A percentile compares a stretch with the other conserved stretches of the same genome.
These are phyloP conservation scores for Podabrus alpinus DNA, from an alignment of 2,888 invertebrate genomes.

Conservation along the genomic window DNA sequence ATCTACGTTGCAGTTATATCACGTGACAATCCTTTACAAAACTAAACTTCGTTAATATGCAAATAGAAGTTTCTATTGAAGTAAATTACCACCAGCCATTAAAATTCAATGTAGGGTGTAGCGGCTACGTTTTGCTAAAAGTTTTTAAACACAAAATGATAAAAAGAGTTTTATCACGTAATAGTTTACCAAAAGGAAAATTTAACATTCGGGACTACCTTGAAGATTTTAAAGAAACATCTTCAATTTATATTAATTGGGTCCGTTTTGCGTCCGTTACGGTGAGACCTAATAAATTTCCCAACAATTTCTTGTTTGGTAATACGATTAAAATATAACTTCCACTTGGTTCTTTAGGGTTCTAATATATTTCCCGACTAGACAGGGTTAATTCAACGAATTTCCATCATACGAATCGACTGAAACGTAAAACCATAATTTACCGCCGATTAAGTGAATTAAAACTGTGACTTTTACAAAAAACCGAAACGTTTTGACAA, in stretches of 20 bases:
- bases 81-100: constrained; percentile 31
- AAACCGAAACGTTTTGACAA: background rate
- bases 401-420: background rate
- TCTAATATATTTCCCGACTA: background rate
- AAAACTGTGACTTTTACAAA: background rate
- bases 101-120: constrained; percentile 31
- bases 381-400: background rate
- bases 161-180: background rate
- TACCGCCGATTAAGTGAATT: background rate
- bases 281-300: background rate
- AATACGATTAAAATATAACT: background rate
- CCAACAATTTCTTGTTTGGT: background rate
- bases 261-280: background rate
- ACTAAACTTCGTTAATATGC: constrained; percentile 24
- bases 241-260: background rate
- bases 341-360: background rate
- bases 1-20: background rate
- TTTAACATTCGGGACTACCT: background rate
- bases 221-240: background rate
- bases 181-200: background rate
- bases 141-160: constrained; percentile 14
- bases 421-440: background rate
- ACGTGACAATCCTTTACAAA: background rate
- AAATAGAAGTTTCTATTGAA: constrained; percentile 34
- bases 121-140: constrained; percentile 13